Base-by-base conservation (phyloP, 1,140 invertebrate species). In the Drosophila rufa region DNA sequence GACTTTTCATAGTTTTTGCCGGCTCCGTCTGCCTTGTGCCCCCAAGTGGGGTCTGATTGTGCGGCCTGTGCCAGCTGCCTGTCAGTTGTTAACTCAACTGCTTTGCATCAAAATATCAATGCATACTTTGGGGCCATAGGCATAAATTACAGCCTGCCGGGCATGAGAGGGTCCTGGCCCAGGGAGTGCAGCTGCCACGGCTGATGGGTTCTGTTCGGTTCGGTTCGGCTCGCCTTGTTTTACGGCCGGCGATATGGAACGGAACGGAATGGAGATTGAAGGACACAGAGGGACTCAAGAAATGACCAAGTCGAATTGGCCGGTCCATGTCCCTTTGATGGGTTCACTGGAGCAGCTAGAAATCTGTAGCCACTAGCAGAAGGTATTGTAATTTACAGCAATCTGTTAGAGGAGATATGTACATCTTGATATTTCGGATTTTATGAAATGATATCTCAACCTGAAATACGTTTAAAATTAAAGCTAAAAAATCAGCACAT, bases 21-120 rank as follows among this genome's bases (percentile, higher is more conserved):
- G 65, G 11, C 55, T 45, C 3, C 43, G 15, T n/a, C 33, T 36
- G 19, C 57, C 15, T n/a, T 25, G 11, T 22, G 4, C n/a, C 9
- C 40, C 25, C 11, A 43, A 67, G 45, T n/a, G 58, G 47, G 48
- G 22, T 56, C 12, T 19, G 17, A 55, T 42, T 59, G 59, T 17
- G 59, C 3, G 36, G 47, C 43, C 62, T 36, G 42, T 59, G 55
- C 56, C 75, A 77, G 74, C 62, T 77, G 75, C 53, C 56, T 87
- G 76, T 50, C 65, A 73, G 70, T 87, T 89, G 80, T 74, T 78
- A 78, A 84, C 75, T 84, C 77, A 83, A 84, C 83, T 87, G 68
- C 65, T 87, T 87, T 87, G 83, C 83, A 87, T 87, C 80, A 68
- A 87, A 87, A 87, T 87, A 89, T 89, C 83, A 87, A 87, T 89